These are phyloP conservation scores for Myrmophylax atrothorax DNA, from an alignment of 2,113 vertebrate species.

Conservation along the genomic window DNA sequence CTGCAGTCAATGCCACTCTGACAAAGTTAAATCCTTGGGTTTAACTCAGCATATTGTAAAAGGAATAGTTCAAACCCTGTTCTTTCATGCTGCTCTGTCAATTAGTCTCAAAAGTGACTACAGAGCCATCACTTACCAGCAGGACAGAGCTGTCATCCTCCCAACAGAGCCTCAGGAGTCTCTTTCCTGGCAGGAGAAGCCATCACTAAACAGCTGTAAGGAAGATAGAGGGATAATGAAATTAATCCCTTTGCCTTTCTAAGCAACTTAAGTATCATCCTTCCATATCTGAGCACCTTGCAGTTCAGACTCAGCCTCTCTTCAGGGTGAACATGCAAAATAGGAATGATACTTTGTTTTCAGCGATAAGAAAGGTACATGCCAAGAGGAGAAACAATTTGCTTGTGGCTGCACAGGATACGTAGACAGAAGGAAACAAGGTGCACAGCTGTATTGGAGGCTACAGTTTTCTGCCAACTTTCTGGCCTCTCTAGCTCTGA, in stretches of 20 bases:
- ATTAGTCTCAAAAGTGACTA: background rate
- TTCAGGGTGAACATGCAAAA: background rate
- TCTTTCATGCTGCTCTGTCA: background rate
- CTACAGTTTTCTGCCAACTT: background rate
- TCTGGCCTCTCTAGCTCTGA: background rate
- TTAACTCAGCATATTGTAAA: background rate
- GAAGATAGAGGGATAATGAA: background rate
- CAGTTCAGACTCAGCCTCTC: background rate
- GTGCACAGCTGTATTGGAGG: background rate
- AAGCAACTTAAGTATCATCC: background rate
- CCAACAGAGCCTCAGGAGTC: background rate
- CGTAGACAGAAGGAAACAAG: background rate
- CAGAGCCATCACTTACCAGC: background rate
- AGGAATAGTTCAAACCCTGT: background rate
- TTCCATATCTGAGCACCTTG: background rate
- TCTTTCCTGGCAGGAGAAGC: background rate
- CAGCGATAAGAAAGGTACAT: background rate
- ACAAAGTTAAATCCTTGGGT: background rate
- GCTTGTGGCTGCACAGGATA: background rate
- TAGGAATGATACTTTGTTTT: fast-evolving
- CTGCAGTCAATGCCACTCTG: background rate
- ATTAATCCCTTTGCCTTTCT: slow-evolving; percentile 25
- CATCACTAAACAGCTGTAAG: background rate
- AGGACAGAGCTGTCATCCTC: background rate
- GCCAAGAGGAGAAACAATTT: background rate